phyloP scores from a whole-genome alignment of 1,140 invertebrate species.

The Brevipalpus yothersi region DNA sequence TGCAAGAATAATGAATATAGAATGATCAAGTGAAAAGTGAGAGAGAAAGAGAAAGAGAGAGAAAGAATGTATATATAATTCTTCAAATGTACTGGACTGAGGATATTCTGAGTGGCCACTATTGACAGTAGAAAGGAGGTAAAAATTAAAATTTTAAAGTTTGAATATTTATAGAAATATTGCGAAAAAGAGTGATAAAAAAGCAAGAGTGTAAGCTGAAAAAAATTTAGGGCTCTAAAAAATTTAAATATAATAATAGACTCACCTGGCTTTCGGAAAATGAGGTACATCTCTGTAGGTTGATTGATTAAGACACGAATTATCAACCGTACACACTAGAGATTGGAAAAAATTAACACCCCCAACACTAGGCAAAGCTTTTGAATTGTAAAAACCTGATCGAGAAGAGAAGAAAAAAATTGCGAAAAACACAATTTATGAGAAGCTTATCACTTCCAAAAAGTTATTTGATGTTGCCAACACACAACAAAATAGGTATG shows the following conservation, averaged over 20 bases:
- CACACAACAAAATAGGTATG: background rate
- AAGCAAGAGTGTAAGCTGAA: background rate
- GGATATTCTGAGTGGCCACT: no score
- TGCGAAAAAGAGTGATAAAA: background rate
- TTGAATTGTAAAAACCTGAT: constrained; percentile 14
- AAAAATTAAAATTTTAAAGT: no score
- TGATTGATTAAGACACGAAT: constrained; percentile 12
- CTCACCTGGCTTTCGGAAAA: constrained; percentile 14
- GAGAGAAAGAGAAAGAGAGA: no score
- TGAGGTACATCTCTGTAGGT: constrained; percentile 13
- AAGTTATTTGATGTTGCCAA: background rate
- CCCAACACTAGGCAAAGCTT: constrained; percentile 15
- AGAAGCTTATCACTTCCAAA: background rate
- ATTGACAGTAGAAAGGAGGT: no score
- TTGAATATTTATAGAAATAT: no score
- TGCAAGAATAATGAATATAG: no score
- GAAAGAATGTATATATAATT: no score
- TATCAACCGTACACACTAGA: constrained; percentile 15
- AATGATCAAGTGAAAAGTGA: no score
- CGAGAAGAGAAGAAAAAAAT: background rate
- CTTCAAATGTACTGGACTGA: no score
- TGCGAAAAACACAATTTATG: background rate
- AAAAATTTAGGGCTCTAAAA: background rate
- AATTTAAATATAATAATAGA: background rate
- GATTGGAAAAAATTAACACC: constrained; percentile 14